Evolutionary conservation across 2,113 vertebrate species (phyloP).

Genomic region (Xiphophorus maculatus): DNA sequence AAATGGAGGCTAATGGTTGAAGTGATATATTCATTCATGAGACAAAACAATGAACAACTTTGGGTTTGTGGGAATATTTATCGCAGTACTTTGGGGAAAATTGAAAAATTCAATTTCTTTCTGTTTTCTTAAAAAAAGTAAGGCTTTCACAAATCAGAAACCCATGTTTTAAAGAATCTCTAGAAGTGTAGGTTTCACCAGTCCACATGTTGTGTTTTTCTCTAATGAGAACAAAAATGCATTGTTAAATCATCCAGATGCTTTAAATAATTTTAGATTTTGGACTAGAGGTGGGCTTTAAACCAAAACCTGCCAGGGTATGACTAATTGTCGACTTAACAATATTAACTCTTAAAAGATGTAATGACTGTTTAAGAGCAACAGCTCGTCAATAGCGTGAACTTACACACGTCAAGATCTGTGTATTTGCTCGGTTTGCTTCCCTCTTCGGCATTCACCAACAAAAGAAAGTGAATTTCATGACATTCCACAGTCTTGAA

Average conservation of each 20-base stretch:
- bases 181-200: no score
- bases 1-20: background rate
- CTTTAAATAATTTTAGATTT: background rate
- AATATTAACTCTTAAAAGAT: no score
- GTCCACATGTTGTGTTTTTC: no score
- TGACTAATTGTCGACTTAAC: background rate
- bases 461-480: no score
- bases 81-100: background rate
- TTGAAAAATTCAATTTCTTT: background rate
- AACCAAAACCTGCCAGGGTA: background rate
- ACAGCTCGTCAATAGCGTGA: no score
- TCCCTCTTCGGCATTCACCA: no score
- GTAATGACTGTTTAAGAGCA: no score
- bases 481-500: no score
- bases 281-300: background rate
- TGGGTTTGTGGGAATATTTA: background rate
- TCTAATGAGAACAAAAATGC: no score
- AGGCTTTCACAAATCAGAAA: background rate
- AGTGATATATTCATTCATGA: background rate
- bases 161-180: background rate
- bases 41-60: background rate
- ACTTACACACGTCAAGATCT: no score
- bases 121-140: background rate
- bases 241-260: no score
- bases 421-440: no score